Base-by-base conservation (phyloP, 2,888 invertebrate genomes). In the Agelastica alni region DNA sequence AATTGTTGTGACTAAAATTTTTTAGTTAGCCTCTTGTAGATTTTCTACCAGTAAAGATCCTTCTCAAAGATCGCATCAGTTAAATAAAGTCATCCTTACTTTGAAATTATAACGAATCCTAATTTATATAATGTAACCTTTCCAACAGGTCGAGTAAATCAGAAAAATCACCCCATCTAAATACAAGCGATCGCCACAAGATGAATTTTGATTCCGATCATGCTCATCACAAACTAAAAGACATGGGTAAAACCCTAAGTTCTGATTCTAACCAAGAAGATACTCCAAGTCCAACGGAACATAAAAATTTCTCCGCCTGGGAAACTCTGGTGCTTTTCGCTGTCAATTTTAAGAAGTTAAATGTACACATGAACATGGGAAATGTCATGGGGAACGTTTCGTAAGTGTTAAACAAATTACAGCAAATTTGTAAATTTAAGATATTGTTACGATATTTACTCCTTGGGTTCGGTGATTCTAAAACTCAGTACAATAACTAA, bases 291-390 rank as follows among this genome's bases (percentile, higher is more conserved):
- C 80, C 83, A 0, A 81, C 82, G 0, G 85, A 86, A 60, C 79
- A 82, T 49, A 85, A 85, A 63, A 83, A 83, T 53, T 81, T 85
- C 59, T 85, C 91, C 2, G 88, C 93, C 32, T 97, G 97, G 97
- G 96, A 97, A 79, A 96, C 97, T 2, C 79, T 96, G 44, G 97
- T 98, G 2, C 80, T 98, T 51, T 96, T 97, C 79, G 94, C 95
- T 0, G 90, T 98, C 32, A 96, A 97, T 80, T 94, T 98, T 75
- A 94, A 96, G 37, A 88, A 92, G 68, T 83, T 99, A 46, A 96
- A 97, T 76, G 93, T 99, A 6, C 93, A 95, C 73, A 97, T 98
- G 90, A 98, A 98, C 77, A 99, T 99, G 96, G 96, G 97, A 32
- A 98, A 98, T 73, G 96, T 98, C 0, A 98, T 99, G 96, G 98